Evolutionary conservation across 2,113 vertebrate species (phyloP), one percentile per base, ranked within the genome.

Genomic region (Tichodroma muraria): DNA sequence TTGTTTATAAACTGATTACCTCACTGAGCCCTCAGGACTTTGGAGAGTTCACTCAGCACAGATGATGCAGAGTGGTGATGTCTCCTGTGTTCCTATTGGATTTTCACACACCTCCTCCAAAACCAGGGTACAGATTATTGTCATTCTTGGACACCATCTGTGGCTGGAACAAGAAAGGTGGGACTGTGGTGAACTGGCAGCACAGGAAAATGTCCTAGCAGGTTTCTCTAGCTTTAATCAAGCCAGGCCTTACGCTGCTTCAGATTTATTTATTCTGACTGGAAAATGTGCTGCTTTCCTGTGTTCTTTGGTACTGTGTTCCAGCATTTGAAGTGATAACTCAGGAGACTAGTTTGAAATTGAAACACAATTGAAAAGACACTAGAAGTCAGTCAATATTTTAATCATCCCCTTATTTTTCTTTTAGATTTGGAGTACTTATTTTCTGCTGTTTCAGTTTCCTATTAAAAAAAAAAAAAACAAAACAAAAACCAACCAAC

Each of bases 91-190:
- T 61, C 61, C 57, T 38, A 2, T 0, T 80, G 56, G 68, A 40
- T 88, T 83, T 73, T 69, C 64, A 80, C 52, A 65, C 21, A 30
- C 31, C 31, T 42, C 91, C 79, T 77, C 60, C 65, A 65, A 66
- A 94, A 84, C 42, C 19, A 63, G 0, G 5, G 72, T 17, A 27
- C 60, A 30, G 9, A 9, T 19, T 33, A 11, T 23, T 77, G 79
- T 73, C 96, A 95, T 44, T 71, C 78, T 85, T 94, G 93, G 95
- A 79, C 20, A 45, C 60, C 15, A 6, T 68, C 89, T 37, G 8
- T 0, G 2, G 42, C 73, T 94, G 71, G 42, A 80, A 88, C 42
- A 93, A 64, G 68, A 88, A 83, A 85, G 85, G 64, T 77, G 64
- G 57, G 79, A 57, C 54, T 83, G 49, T 37, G 64, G 35, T 35